A percentile compares a stretch with the other conserved stretches of the same genome.
Evolutionary conservation across 1,140 invertebrate species (phyloP).

Genomic region (Calosoma granatense): DNA sequence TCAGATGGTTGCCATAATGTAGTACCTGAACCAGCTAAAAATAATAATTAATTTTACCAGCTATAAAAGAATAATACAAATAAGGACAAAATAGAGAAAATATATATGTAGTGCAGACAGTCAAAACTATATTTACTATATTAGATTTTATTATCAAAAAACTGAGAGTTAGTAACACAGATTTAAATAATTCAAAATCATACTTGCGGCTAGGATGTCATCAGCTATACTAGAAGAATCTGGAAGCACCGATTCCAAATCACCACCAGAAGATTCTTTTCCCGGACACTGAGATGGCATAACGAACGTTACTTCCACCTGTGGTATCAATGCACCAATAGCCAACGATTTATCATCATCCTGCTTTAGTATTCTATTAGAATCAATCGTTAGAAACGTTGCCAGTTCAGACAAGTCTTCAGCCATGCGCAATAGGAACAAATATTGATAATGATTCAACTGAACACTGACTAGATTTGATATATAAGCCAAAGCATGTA

Average conservation of each 20-base stretch:
- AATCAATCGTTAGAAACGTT: conserved; percentile 70
- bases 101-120: too few relatives aligned
- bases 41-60: too few relatives aligned
- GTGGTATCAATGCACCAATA: conserved; percentile 65
- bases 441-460: conserved; percentile 86
- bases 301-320: conserved; percentile 78
- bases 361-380: conserved; percentile 54
- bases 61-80: neutral
- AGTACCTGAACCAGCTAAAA: neutral
- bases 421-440: conserved; percentile 74
- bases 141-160: conserved; percentile 6
- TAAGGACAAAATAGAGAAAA: too few relatives aligned
- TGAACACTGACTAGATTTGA: conserved; percentile 73
- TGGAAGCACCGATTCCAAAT: conserved; percentile 69
- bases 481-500: conserved; percentile 61
- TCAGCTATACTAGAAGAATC: conserved; percentile 72
- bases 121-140: too few relatives aligned
- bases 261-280: conserved; percentile 68
- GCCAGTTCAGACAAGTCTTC: conserved; percentile 74
- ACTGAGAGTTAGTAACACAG: neutral
- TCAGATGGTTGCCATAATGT: conserved; percentile 2
- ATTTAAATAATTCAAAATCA: neutral
- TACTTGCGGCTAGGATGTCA: conserved; percentile 40
- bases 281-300: conserved; percentile 71
- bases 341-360: conserved; percentile 49